Base-by-base conservation (phyloP, 2,113 vertebrate genomes). In the Odocoileus virginianus region DNA sequence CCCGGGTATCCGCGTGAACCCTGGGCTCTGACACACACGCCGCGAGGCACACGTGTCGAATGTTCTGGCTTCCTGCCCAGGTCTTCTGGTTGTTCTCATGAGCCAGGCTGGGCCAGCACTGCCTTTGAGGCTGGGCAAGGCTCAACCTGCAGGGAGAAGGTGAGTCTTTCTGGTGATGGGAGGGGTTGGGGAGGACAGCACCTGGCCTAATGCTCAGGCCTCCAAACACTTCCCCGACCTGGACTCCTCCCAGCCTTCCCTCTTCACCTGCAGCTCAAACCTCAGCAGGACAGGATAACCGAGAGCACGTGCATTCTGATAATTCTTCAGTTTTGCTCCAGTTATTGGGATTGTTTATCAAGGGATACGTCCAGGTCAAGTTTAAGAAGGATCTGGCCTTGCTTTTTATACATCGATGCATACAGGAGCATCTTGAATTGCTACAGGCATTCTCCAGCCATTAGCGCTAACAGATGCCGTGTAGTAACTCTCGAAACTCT, bases 401-500 rank as follows among this genome's bases (percentile, higher is more conserved):
- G 45, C 40, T 47, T 82, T 81, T 64, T 52, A 54, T 57, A 57
- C 2, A 7, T 60, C 40, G 2, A 76, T 17, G 55, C 7, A 3
- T 15, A 3, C 7, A 15, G 93, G 30, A 85, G 52, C 78, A 0
- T 64, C 78, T 15, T 25, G n/a, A 91, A 52, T 23, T 2, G 33
- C 91, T 81, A 50, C 33, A 47, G 91, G 93, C 67, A 7, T 67
- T 74, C 47, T 81, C 2, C 1, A 94, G 79, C 47, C 89, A 23
- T 79, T 83, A 83, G 28, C 23, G 50, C 45, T 71, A 79, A 87
- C 94, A 96, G 91, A 91, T 93, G 92, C 58, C 43, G 13, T 25
- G 30, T 87, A 74, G 54, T 71, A 83, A 91, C 79, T 95, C 97
- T 94, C 16, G n/a, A 94, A 97, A 89, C 91, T 36, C 28, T 89